phyloP scores from a whole-genome alignment of 2,888 invertebrate genomes.

The Sphinx pinastri region DNA sequence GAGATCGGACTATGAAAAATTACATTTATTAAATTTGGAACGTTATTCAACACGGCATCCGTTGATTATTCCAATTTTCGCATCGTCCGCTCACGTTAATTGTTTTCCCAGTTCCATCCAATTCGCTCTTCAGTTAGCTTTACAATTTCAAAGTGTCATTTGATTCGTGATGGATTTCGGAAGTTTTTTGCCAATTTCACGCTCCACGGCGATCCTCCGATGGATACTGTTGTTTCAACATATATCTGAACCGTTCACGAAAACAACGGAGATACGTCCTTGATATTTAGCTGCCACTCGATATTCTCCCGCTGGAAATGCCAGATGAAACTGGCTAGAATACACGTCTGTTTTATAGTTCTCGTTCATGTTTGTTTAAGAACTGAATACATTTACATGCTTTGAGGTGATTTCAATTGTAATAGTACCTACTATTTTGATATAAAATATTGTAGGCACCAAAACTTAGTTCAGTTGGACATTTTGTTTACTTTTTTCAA shows the following conservation, averaged over 20 bases:
- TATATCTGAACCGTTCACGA: slow-evolving; percentile 33
- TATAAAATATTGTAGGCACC: too few species aligned
- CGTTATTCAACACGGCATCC: slow-evolving; percentile 60
- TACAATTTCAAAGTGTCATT: slow-evolving; percentile 82
- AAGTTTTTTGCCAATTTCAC: slow-evolving; percentile 81
- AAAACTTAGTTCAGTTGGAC: too few species aligned
- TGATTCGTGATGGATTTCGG: slow-evolving; percentile 80
- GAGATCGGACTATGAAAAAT: slow-evolving; percentile 55
- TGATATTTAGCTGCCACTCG: slow-evolving; percentile 19
- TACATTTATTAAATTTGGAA: slow-evolving; percentile 66
- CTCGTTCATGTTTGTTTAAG: slow-evolving; percentile 3
- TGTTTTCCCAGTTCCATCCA: slow-evolving; percentile 75
- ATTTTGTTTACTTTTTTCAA: too few species aligned
- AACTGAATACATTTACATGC: not conserved
- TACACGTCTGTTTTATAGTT: not conserved
- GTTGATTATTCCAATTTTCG: slow-evolving; percentile 77
- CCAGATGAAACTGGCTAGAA: slow-evolving; percentile 6
- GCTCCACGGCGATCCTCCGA: slow-evolving; percentile 64
- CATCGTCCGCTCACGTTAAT: slow-evolving; percentile 68
- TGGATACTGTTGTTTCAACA: slow-evolving; percentile 70
- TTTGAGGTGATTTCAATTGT: too few species aligned
- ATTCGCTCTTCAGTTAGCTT: slow-evolving; percentile 78
- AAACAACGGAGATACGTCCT: slow-evolving; percentile 25
- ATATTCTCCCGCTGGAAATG: slow-evolving; percentile 14
- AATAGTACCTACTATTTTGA: too few species aligned